Base-by-base conservation (phyloP, 37 sponge, comb jelly and placozoan species). In the Amphimedon queenslandica region DNA sequence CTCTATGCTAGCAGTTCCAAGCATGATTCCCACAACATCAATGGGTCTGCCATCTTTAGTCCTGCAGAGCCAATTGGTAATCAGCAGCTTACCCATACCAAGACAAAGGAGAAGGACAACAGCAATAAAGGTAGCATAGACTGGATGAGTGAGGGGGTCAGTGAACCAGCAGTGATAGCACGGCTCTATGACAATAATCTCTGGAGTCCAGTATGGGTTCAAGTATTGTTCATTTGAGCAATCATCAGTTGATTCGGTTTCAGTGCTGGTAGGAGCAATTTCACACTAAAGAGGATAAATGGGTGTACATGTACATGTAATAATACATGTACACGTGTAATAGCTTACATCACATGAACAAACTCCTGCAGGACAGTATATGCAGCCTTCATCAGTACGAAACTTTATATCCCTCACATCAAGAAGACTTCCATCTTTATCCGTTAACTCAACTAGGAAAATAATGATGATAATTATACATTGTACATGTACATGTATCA, bases 121-220 rank as follows among this genome's bases (percentile, higher is more conserved):
- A 0, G 70, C 58, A 8, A 77, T 37, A 29, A 77, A 82, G 24
- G 82, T 42, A 18, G 42, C 55, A 27, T 55, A 80, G 73, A 55
- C 33, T 0, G 91, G 91, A 56, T 80, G 64, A 47, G 74, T 77
- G 70, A 90, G 67, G 55, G 87, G 63, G 40, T 79, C 77, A 6
- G 82, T 85, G 56, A 90, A 66, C 91, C 91, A 90, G 60, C 91
- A 90, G 66, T 85, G 70, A 70, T 76, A 71, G 66, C 91, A 90
- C 20, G 78, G 64, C 29, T 76, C 27, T 1, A 67, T 33, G 3
- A 77, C 37, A 3, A 90, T 63, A 18, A 72, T 51, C 1, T 56
- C 58, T 0, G 74, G 81, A 43, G 64, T 40, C 79, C 79, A 85
- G 41, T 74, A 75, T 13, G 75, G 79, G 55, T 79, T 74, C 25